Evolutionary conservation across 1,140 invertebrate species (phyloP).

Genomic region (Piezodorus guildinii): DNA sequence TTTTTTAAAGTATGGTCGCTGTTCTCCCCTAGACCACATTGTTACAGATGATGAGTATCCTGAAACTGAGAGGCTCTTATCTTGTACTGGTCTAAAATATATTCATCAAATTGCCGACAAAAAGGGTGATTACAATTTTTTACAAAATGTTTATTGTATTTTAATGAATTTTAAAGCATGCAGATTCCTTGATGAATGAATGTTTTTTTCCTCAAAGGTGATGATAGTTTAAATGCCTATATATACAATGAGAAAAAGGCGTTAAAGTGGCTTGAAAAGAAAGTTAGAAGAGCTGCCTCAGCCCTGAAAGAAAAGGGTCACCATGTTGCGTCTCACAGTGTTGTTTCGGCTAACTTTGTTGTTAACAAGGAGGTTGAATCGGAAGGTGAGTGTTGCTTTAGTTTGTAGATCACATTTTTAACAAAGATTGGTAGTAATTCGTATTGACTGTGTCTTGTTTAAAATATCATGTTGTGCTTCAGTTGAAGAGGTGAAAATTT

Average conservation of each 20-base stretch:
- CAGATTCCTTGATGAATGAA: too few relatives aligned
- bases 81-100: slow-evolving; percentile 28
- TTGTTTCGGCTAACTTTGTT: slow-evolving; percentile 58
- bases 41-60: slow-evolving; percentile 47
- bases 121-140: slow-evolving; percentile 36
- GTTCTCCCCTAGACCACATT: slow-evolving; percentile 52
- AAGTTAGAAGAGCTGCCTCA: slow-evolving; percentile 48
- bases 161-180: background rate
- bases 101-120: slow-evolving; percentile 46
- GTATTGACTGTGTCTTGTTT: too few relatives aligned
- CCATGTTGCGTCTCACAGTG: slow-evolving; percentile 50
- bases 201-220: slow-evolving; percentile 32
- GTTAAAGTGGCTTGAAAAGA: slow-evolving; percentile 55
- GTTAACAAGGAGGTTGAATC: slow-evolving; percentile 38
- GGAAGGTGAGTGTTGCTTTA: background rate
- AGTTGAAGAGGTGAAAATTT: too few relatives aligned
- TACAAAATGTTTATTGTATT: background rate
- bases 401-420: too few relatives aligned
- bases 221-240: slow-evolving; percentile 55
- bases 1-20: background rate
- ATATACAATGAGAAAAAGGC: slow-evolving; percentile 68
- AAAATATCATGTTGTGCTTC: too few relatives aligned
- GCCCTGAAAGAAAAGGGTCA: slow-evolving; percentile 54
- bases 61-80: slow-evolving; percentile 40
- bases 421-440: too few relatives aligned